Evolutionary conservation across 2,797 vertebrate species (phyloP), one percentile per base, ranked within the genome.

Genomic region (Pipistrellus pygmaeus): DNA sequence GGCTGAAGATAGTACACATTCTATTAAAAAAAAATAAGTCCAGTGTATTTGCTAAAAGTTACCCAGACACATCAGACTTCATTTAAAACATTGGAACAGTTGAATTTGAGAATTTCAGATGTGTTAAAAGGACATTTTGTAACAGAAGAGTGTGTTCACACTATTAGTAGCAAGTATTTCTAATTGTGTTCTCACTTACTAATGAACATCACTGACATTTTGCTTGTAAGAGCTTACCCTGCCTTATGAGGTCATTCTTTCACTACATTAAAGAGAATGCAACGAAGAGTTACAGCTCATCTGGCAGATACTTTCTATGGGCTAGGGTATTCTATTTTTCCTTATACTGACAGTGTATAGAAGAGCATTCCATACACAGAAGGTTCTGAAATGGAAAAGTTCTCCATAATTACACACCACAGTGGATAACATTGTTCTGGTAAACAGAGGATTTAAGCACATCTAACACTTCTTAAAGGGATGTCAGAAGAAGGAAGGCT

Each of bases 41-140:
- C 75, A 81, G 41, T 81, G 81, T 86, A n/a, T 44, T 80, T 85
- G 46, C 85, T 91, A 55, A 38, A 83, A 48, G 46, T 88, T 96
- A 95, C 83, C 10, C 17, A 84, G 97, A 92, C 8, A 82, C 60
- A 73, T 94, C 62, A 96, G 23, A 87, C 30, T 32, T 32, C 62
- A 64, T 93, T 91, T 64, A 91, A 92, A 95, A 85, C 66, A 60
- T 68, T 90, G 30, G n/a, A 95, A 95, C 38, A 93, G 86, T 82
- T 25, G 51, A 72, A 44, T 44, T 72, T 78, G 85, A 95, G 48
- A 78, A 90, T 92, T 85, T 96, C 73, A 96, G 90, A 95, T 96
- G 81, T 97, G 95, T 91, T 96, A 69, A 93, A 95, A 84, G 69
- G 91, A 80, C 93, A 97, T 85, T 11, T 55, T 46, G 64, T 53